Base-by-base conservation (phyloP, 53 echinoderm and acorn worm species). In the Holothuria leucospilota region DNA sequence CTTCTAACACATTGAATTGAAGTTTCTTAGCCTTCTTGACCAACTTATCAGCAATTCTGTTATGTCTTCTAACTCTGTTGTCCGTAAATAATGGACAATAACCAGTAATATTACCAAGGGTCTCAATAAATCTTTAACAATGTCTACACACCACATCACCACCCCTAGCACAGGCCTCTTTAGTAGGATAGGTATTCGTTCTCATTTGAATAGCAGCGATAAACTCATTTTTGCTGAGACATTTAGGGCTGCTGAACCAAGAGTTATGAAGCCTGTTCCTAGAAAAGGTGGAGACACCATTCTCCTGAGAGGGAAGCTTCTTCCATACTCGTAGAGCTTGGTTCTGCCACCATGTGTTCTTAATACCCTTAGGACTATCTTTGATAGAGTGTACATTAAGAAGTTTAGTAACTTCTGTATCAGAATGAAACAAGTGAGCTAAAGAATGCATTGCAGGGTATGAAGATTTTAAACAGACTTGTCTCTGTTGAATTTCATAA, bases 131-230 rank as follows among this genome's bases (percentile, higher is more conserved):
- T 2, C 9, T 20, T 12, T 39, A 24, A 49, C 74, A 20, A 18
- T 74, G 49, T 27, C 74, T 49, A 74, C 74, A 74, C 3, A 20
- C 2, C 8, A 74, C 20, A 25, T 74, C 25, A 21, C 7, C 8
- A 7, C 51, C 74, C 24, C 74, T 74, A 9, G 10, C 1, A 27
- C 49, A 49, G 5, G 74, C 51, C 11, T 74, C 74, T 20, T 21
- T 74, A 1, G 74, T 74, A 40, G 74, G 74, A 23, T 74, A 74
- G 15, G 51, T 74, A 49, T 53, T 74, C 8, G 74, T 74, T 10
- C 74, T 30, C 2, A 74, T 4, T 12, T 38, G 51, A 9, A 74
- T 18, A 8, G 74, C 74, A 21, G 74, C 74, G 9, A 24, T 74
- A 41, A 18, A 74, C 21, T 74, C 74, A 1, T 9, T 21, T 6